A percentile compares a stretch with the other conserved stretches of the same genome.
These are phyloP conservation scores for Melanotaenia boesemani DNA, from an alignment of 2,797 vertebrate genomes.

Conservation along the genomic window DNA sequence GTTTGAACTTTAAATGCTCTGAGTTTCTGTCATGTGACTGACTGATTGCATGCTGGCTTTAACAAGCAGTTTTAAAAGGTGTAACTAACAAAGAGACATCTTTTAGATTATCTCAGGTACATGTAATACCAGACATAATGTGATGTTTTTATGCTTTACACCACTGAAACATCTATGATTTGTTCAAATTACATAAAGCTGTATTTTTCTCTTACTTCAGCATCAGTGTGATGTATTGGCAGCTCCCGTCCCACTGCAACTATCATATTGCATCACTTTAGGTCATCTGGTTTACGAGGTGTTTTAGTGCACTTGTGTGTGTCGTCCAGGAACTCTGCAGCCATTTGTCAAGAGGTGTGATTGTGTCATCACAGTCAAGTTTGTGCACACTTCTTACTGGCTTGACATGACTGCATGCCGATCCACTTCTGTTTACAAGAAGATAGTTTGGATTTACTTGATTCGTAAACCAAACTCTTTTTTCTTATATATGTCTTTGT, in stretches of 20 bases:
- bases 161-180: background rate
- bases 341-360: constrained; percentile 30
- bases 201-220: background rate
- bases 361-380: constrained; percentile 34
- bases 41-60: background rate
- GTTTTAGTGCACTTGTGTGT: constrained; percentile 37
- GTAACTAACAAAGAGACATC: too few species aligned
- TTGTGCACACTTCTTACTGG: constrained; percentile 1
- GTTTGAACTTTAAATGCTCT: background rate
- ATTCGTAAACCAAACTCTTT: constrained; percentile 20
- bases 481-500: background rate
- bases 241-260: constrained; percentile 23
- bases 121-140: too few species aligned
- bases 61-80: background rate
- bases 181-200: background rate
- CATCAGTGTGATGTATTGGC: constrained; percentile 21
- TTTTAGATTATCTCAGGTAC: too few species aligned
- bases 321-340: constrained; percentile 32
- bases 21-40: background rate
- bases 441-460: constrained; percentile 7
- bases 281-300: constrained; percentile 43
- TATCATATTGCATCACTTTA: constrained; percentile 41
- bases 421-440: constrained; percentile 11
- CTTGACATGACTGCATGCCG: constrained; percentile 18
- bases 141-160: background rate